Evolutionary conservation across 2,797 vertebrate genomes (phyloP).

Genomic region (Gymnodraco acuticeps): DNA sequence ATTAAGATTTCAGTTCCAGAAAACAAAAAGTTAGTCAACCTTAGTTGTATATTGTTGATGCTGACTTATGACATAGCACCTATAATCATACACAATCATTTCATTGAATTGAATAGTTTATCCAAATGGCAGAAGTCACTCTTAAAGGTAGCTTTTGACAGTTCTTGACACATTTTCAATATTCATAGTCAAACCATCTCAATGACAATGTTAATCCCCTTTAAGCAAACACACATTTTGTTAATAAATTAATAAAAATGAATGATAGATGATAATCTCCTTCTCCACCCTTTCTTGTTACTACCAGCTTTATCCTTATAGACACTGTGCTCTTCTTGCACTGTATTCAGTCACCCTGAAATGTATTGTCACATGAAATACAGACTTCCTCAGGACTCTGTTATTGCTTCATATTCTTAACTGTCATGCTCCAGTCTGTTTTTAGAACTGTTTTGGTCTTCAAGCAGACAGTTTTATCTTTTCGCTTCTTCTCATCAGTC

Average conservation of each 20-base stretch:
- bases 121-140: not conserved
- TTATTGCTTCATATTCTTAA: conserved; percentile 32
- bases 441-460: conserved; percentile 17
- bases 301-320: conserved; percentile 8
- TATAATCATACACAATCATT: too few relatives aligned
- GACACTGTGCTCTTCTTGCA: conserved; percentile 22
- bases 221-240: not conserved
- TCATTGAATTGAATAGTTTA: too few relatives aligned
- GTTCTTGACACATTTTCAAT: conserved; percentile 23
- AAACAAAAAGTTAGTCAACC: too few relatives aligned
- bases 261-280: conserved; percentile 35
- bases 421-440: conserved; percentile 35
- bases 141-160: not conserved
- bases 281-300: conserved; percentile 18
- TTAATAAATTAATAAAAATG: conserved; percentile 13
- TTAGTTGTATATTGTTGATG: too few relatives aligned
- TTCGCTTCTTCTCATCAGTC: conserved; percentile 24
- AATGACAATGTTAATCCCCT: not conserved
- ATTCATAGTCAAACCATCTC: not conserved
- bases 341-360: conserved; percentile 34
- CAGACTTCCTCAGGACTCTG: conserved; percentile 31
- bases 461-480: conserved; percentile 22
- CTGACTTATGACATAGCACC: too few relatives aligned
- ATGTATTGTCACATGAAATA: conserved; percentile 37
- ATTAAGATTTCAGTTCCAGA: too few relatives aligned